Evolutionary conservation across 2,888 invertebrate genomes (phyloP), one percentile per base, ranked within the genome.

Genomic region (Congeria kusceri): DNA sequence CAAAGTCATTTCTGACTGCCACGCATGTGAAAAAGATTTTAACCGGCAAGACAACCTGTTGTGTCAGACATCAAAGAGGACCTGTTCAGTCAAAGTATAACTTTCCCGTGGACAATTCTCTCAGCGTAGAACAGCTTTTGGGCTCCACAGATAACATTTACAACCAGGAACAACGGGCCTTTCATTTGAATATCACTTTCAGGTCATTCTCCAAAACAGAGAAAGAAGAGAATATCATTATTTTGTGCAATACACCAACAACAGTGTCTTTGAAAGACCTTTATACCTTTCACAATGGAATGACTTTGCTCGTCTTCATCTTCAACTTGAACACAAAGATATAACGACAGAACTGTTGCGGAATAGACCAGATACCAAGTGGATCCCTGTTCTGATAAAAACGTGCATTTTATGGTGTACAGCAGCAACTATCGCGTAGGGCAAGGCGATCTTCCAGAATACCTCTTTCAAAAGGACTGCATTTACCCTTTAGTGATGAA

Each of bases 311-410:
- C 1, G 59, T 80, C n/a, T 25, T 66, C n/a, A 67, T 27, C 15
- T 67, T 75, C 49, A 77, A 80, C 58, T 57, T 81, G 13, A 2
- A 57, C 1, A 73, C 72, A 2, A 70, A 86, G 46, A 28, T 82
- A 13, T 53, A 78, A 11, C 13, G 68, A 13, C 49, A 80, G 3
- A 39, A 68, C 80, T 9, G 64, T 83, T 39, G 80, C 80, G 9
- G 80, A n/a, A n/a, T n/a, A n/a, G n/a, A n/a, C n/a, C n/a, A n/a
- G n/a, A n/a, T n/a, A n/a, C n/a, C n/a, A n/a, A 82, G 53, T 86
- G 79, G 83, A 59, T 77, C 23, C 85, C 80, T 0, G 75, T 78
- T 0, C 47, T 84, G 20, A 53, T 84, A 0, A 84, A 3, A 86
- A 86, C 53, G 69, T 84, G 3, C 77, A 71, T 18, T 67, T 69